Base-by-base conservation (phyloP, 2,113 vertebrate species). In the Pogonocichla stellata region DNA sequence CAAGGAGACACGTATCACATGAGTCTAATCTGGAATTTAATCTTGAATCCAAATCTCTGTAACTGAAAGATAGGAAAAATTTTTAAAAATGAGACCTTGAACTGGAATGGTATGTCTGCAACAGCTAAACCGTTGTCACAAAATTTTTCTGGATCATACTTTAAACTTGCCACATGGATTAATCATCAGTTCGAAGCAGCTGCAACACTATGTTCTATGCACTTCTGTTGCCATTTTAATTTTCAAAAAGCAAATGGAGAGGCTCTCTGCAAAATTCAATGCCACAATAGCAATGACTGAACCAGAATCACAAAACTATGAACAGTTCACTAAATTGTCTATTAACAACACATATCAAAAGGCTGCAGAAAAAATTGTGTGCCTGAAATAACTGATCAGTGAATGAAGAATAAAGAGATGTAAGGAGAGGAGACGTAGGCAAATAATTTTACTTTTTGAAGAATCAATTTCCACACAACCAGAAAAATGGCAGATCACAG, bases 211-310 rank as follows among this genome's bases (percentile, higher is more conserved):
- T 29, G 71, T 92, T 93, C 81, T 82, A 62, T 50, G 85, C 85
- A 90, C 85, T 93, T 94, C 92, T 94, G 74, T 65, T 94, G 90
- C 95, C 85, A 88, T 96, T 96, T 95, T 90, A 87, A 96, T 87
- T 92, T 95, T 96, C 81, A 88, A 95, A 95, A 93, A 88, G 92
- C 74, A 88, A 95, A 94, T 77, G 79, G 88, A 96, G 93, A 93
- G 85, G 93, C 85, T 85, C 95, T 95, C 88, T 73, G 94, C 88
- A 80, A 94, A 95, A 95, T 93, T 95, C 90, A 96, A 92, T 93
- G 92, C 88, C 1, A 50, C 79, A 80, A 69, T 8, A 92, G 90
- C 71, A 82, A 53, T 54, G 79, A 92, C 88, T 93, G 92, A 96
- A 95, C 88, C 42, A 93, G 93, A 94, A 95, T 86, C 62, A 58